These are phyloP conservation scores for Pteromalus puparum DNA, from an alignment of 1,140 invertebrate genomes.

Conservation along the genomic window DNA sequence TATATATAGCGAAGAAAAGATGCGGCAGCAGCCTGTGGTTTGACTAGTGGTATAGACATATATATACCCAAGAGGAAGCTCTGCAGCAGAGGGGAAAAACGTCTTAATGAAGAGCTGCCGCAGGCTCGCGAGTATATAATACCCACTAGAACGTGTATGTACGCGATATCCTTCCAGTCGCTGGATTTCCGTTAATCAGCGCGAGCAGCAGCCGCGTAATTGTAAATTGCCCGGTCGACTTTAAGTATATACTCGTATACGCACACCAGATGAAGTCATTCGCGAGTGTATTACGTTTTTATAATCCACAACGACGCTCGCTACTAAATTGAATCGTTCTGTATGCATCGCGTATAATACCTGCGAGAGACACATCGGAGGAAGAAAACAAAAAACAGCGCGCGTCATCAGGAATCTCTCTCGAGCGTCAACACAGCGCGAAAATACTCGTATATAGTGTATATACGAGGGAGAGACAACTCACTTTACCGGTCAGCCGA, in stretches of 20 bases:
- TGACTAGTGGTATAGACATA: background rate
- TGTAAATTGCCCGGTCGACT: background rate
- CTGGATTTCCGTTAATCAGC: conserved; percentile 34
- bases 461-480: conserved; percentile 8
- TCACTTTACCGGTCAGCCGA: conserved; percentile 65
- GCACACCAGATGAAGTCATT: no score
- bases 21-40: background rate
- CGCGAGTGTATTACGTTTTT: no score
- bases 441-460: no score
- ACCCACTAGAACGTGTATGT: background rate
- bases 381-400: background rate
- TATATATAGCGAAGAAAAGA: conserved; percentile 10
- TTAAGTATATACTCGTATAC: no score
- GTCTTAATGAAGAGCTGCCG: conserved; percentile 55
- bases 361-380: no score
- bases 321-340: no score
- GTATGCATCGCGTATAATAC: no score
- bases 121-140: background rate
- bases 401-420: background rate
- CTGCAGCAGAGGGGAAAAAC: conserved; percentile 6
- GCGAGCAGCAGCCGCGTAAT: background rate
- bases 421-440: background rate
- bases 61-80: background rate
- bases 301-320: no score
- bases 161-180: background rate